These are phyloP conservation scores for Kuschelorhynchus macadamiae DNA, from an alignment of 2,888 invertebrate species.

Conservation along the genomic window DNA sequence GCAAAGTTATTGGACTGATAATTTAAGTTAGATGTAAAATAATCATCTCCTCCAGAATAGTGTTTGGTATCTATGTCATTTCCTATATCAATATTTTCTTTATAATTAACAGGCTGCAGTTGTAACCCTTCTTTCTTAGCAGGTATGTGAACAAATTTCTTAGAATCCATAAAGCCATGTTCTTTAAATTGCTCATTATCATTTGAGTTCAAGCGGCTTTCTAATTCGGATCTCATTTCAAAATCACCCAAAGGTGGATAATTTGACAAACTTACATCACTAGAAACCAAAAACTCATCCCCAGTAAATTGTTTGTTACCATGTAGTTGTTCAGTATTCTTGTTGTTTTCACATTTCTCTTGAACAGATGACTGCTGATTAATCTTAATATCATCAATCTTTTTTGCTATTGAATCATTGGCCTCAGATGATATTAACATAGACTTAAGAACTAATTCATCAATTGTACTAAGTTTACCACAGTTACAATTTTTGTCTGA, in stretches of 20 bases:
- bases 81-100: neutral
- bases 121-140: neutral
- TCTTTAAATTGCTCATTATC: neutral
- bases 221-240: constrained; percentile 18
- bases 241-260: neutral
- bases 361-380: neutral
- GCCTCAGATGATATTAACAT: constrained; percentile 24
- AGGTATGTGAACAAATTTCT: neutral
- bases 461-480: constrained; percentile 18
- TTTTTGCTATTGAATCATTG: constrained; percentile 10
- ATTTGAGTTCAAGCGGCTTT: neutral
- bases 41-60: constrained; percentile 3
- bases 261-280: neutral
- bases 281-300: constrained; percentile 18
- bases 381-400: constrained; percentile 11
- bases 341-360: neutral
- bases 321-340: neutral
- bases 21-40: constrained; percentile 3
- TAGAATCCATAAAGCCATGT: neutral
- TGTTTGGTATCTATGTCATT: neutral
- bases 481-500: constrained; percentile 29
- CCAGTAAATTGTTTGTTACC: constrained; percentile 15
- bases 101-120: constrained; percentile 1
- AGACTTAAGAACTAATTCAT: constrained; percentile 28
- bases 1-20: constrained; percentile 8